A percentile compares a stretch with the other conserved stretches of the same genome.
Conservation (phyloP, 2,797 vertebrate species). For the Sebastes ruberrimus region DNA sequence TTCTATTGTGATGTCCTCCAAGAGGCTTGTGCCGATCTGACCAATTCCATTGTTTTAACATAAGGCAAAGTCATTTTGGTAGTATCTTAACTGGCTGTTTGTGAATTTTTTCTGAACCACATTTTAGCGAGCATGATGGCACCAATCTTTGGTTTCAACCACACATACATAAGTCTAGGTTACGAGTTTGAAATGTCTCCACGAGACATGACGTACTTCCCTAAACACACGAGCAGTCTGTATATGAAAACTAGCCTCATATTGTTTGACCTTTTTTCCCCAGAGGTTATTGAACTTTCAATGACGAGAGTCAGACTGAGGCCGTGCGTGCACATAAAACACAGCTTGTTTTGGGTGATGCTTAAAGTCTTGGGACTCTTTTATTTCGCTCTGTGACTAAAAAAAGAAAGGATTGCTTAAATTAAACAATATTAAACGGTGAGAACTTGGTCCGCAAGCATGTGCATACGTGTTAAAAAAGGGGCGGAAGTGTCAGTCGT, state of each 20-base stretch:
- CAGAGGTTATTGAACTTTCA: constrained; percentile 66
- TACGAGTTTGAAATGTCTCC: constrained; percentile 42
- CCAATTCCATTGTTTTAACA: constrained; percentile 50
- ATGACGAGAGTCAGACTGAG: constrained; percentile 50
- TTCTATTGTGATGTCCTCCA: constrained; percentile 67
- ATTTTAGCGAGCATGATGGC: constrained; percentile 7
- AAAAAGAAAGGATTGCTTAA: not conserved
- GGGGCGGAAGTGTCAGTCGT: constrained; percentile 61
- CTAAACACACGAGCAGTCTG: constrained; percentile 58
- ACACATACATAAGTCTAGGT: constrained; percentile 19
- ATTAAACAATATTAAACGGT: constrained; percentile 35
- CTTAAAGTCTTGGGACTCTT: constrained; percentile 39
- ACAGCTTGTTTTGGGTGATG: constrained; percentile 58
- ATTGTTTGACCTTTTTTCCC: constrained; percentile 59
- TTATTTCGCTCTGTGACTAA: constrained; percentile 24
- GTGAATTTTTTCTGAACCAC: constrained; percentile 49
- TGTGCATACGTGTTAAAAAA: constrained; percentile 47
- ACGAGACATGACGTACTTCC: constrained; percentile 51
- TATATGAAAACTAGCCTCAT: constrained; percentile 59
- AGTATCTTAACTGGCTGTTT: constrained; percentile 46
- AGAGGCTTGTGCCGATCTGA: constrained; percentile 68
- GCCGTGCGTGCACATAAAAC: constrained; percentile 55
- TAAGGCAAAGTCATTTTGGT: constrained; percentile 51
- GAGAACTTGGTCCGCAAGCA: constrained; percentile 25
- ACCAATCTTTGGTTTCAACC: constrained; percentile 28